Evolutionary conservation across 64 coral and sea anemone genomes (phyloP), one percentile per base, ranked within the genome.

Genomic region (Montipora sp.): DNA sequence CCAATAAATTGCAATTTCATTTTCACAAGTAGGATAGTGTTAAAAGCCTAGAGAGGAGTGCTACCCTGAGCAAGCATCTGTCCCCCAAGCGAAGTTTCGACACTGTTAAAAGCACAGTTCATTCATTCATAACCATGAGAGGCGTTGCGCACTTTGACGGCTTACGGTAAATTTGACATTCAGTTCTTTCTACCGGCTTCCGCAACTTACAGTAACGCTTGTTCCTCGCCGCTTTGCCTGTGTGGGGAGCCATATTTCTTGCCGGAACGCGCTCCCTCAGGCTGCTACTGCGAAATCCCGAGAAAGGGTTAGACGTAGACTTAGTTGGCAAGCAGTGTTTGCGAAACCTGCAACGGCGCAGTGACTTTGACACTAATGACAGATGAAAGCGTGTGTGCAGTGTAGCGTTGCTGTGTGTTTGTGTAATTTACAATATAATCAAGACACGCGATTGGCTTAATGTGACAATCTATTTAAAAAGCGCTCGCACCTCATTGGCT

Each of bases 301-400:
- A 93, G 67, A 51, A 86, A 79, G 79, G 22, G 74, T 75, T 60
- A 47, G 59, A 58, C 45, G 47, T 90, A 90, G 91, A 96, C 85
- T 90, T 83, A 90, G 91, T 93, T 83, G 53, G 70, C 87, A 75
- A 93, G 68, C 78, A 96, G 59, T 98, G 92, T 98, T 98, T 98
- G 95, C 95, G 95, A 98, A 98, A 98, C 95, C 95, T 98, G 95
- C 92, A 94, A 55, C 91, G 73, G 89, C 85, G 92, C 77, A 93
- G 92, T 87, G 95, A 98, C 95, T 98, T 98, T 98, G 95, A 98
- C 95, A 98, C 90, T 98, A 98, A 98, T 98, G 95, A 98, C 95
- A 98, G 95, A 98, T 98, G 95, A 98, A 93, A 98, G 95, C 95
- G 95, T 98, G 95, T 98, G 88, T 94, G 92, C 95, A 94, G 11